Evolutionary conservation across 1,140 invertebrate species (phyloP), one percentile per base, ranked within the genome.

Genomic region (Eumeta japonica): DNA sequence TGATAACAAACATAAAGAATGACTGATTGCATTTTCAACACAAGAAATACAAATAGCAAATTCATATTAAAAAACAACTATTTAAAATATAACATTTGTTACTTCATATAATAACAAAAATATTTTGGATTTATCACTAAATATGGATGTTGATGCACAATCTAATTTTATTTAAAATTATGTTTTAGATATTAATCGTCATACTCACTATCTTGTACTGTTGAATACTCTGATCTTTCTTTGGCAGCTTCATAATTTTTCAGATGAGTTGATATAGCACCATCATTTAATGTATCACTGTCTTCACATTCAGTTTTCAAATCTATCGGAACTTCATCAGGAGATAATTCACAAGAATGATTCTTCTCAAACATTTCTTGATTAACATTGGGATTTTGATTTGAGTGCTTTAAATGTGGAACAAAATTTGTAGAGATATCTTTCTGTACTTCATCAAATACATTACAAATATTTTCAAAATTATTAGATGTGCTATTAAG

Each of bases 11-110:
- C n/a, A n/a, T n/a, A n/a, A n/a, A n/a, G n/a, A 62, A 60, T 41
- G 57, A 66, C 63, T 67, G 62, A 72, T 67, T 72, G 67, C 67
- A 74, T 74, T 74, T 74, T 72, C 67, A 72, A 70, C 65, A 74
- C 65, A 73, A 73, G n/a, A n/a, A n/a, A 7, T n/a, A n/a, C n/a
- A n/a, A n/a, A n/a, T n/a, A n/a, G n/a, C n/a, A n/a, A n/a, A n/a
- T n/a, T n/a, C n/a, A n/a, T n/a, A n/a, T n/a, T n/a, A n/a, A n/a
- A n/a, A n/a, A n/a, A n/a, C n/a, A n/a, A n/a, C n/a, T n/a, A n/a
- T n/a, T n/a, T n/a, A n/a, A n/a, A n/a, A n/a, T n/a, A n/a, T n/a
- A n/a, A n/a, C n/a, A n/a, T n/a, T n/a, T n/a, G n/a, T n/a, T n/a
- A n/a, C n/a, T n/a, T n/a, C n/a, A n/a, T n/a, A n/a, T n/a, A n/a